These are phyloP conservation scores for Oreamnos americanus DNA, from an alignment of 2,113 vertebrate genomes.

Conservation along the genomic window DNA sequence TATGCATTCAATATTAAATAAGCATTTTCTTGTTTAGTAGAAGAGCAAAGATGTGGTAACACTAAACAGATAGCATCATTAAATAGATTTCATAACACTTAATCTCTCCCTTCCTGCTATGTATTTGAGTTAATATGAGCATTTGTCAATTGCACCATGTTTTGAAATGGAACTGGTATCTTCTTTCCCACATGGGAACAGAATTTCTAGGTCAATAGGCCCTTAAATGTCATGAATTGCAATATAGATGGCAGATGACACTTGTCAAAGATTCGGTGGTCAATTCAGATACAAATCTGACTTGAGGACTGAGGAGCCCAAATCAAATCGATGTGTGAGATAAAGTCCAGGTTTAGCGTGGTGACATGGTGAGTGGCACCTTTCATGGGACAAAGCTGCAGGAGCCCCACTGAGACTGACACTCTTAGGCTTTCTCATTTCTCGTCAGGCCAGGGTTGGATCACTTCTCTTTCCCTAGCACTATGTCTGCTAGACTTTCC, in stretches of 20 bases:
- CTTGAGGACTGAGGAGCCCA: conserved; percentile 65
- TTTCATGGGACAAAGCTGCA: not conserved
- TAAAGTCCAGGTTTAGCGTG: conserved; percentile 38
- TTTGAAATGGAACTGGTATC: conserved; percentile 75
- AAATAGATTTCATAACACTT: conserved; percentile 29
- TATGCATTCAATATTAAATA: not conserved
- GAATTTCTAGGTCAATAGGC: conserved; percentile 59
- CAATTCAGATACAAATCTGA: conserved; percentile 78
- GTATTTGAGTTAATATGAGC: conserved; percentile 70
- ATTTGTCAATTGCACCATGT: conserved; percentile 71
- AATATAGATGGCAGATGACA: conserved; percentile 72
- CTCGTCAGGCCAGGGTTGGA: not conserved
- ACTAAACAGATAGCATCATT: not conserved
- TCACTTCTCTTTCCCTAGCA: not conserved
- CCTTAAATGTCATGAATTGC: conserved; percentile 65
- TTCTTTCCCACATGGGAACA: conserved; percentile 65
- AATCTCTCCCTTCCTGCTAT: conserved; percentile 34
- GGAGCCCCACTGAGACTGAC: rapidly evolving
- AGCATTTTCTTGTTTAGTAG: not conserved
- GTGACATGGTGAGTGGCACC: not conserved
- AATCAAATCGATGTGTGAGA: conserved; percentile 53
- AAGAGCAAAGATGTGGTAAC: not conserved
- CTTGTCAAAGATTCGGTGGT: conserved; percentile 76
- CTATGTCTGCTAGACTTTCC: not conserved
- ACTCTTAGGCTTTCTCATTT: not conserved